These are phyloP conservation scores for Mola mola DNA, from an alignment of 2,113 vertebrate species.

Conservation along the genomic window DNA sequence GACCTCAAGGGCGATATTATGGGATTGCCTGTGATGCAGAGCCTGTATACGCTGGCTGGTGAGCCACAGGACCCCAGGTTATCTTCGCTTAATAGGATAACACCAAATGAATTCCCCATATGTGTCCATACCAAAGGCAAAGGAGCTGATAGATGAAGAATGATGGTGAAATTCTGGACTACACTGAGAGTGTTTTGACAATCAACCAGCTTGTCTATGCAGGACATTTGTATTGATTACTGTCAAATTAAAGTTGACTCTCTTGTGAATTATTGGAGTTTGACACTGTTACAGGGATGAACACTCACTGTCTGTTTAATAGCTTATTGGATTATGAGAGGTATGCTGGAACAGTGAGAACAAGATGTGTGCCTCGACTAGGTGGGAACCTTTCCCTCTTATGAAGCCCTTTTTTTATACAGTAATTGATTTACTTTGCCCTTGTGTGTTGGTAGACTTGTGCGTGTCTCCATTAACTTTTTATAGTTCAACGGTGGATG, in stretches of 20 bases:
- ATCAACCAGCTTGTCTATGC: conserved; percentile 13
- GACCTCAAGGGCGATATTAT: conserved; percentile 68
- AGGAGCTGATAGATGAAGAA: conserved; percentile 20
- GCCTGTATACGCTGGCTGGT: conserved; percentile 91
- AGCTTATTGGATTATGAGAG: conserved; percentile 49
- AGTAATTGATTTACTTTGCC: conserved; percentile 60
- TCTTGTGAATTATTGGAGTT: conserved; percentile 33
- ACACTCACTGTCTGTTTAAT: conserved; percentile 34
- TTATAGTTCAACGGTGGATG: conserved; percentile 9
- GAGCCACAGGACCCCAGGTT: conserved; percentile 42
- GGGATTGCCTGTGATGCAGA: conserved; percentile 83
- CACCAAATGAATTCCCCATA: background rate
- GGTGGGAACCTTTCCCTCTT: conserved; percentile 29
- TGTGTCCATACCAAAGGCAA: conserved; percentile 3
- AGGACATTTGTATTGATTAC: conserved; percentile 38
- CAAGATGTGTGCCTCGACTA: conserved; percentile 11
- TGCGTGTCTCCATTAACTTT: conserved; percentile 18
- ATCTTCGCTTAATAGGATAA: conserved; percentile 4
- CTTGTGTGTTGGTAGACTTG: conserved; percentile 16
- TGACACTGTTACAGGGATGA: conserved; percentile 28
- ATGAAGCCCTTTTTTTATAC: conserved; percentile 59
- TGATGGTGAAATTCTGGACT: conserved; percentile 14
- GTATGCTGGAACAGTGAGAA: conserved; percentile 27
- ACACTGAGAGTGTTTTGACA: conserved; percentile 12
- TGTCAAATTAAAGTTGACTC: conserved; percentile 16